Evolutionary conservation across 2,888 invertebrate species (phyloP).

Genomic region (Macrosiphum euphorbiae): DNA sequence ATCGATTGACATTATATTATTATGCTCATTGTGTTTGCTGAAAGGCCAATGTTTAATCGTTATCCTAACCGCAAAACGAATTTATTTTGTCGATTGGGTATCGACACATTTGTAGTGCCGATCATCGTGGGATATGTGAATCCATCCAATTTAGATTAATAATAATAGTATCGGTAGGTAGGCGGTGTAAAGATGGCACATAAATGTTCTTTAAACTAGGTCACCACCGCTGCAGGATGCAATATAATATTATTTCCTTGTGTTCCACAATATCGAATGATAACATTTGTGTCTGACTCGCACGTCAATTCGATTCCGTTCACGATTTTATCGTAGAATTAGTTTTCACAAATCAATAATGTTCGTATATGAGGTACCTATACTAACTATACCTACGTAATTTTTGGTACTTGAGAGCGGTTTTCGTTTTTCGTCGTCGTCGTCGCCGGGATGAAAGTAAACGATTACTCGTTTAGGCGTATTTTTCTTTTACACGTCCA

Average conservation of each 20-base stretch:
- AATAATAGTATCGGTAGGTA: background rate
- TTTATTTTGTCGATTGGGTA: too few relatives aligned
- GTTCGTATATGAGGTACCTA: background rate
- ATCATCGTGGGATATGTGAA: background rate
- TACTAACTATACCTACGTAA: background rate
- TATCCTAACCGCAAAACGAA: too few relatives aligned
- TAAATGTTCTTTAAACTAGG: background rate
- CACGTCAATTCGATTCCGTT: background rate
- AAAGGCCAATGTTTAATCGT: too few relatives aligned
- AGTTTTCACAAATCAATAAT: constrained; percentile 6
- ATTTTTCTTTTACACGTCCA: background rate
- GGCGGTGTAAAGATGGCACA: background rate
- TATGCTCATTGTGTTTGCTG: too few relatives aligned
- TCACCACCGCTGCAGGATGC: background rate
- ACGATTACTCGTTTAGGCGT: background rate
- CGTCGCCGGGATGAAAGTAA: background rate
- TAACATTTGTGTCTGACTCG: background rate
- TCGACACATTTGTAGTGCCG: background rate
- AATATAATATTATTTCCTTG: background rate
- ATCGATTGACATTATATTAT: too few relatives aligned
- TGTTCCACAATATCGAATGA: background rate
- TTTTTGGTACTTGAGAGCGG: background rate
- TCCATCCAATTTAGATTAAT: background rate
- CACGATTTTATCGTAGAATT: background rate
- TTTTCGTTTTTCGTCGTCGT: background rate